Conservation (phyloP, 2,113 vertebrate genomes). For the Erpornis zantholeuca region DNA sequence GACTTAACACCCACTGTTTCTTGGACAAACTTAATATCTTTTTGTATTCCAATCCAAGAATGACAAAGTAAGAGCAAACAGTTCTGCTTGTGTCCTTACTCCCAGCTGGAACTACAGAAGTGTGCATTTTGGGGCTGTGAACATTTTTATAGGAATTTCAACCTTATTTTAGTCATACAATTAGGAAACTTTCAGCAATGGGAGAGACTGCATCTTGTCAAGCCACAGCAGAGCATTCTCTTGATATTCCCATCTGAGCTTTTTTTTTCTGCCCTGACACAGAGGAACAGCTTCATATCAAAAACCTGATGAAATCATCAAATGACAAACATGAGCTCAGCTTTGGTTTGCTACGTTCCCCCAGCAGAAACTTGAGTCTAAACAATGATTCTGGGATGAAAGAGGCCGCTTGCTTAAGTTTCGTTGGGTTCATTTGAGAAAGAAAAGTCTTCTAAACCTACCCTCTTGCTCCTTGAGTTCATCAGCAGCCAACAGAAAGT, state of each 20-base stretch:
- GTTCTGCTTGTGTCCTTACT: neutral
- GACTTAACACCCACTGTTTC: neutral
- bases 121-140: neutral
- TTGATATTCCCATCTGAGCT: neutral
- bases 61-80: neutral
- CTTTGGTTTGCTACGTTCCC: neutral
- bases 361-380: neutral
- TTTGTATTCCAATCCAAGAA: neutral
- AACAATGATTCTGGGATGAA: neutral
- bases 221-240: neutral
- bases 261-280: neutral
- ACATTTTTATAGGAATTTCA: neutral
- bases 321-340: neutral
- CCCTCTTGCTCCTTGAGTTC: neutral
- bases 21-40: neutral
- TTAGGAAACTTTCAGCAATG: neutral
- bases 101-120: neutral
- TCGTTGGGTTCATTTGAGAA: neutral
- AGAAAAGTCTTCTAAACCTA: neutral
- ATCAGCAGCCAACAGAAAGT: neutral
- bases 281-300: neutral
- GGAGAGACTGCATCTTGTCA: neutral
- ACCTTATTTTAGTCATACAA: neutral
- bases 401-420: neutral
- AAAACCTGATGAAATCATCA: neutral